phyloP scores from a whole-genome alignment of 2,888 invertebrate species.

The Netelia melanura region DNA sequence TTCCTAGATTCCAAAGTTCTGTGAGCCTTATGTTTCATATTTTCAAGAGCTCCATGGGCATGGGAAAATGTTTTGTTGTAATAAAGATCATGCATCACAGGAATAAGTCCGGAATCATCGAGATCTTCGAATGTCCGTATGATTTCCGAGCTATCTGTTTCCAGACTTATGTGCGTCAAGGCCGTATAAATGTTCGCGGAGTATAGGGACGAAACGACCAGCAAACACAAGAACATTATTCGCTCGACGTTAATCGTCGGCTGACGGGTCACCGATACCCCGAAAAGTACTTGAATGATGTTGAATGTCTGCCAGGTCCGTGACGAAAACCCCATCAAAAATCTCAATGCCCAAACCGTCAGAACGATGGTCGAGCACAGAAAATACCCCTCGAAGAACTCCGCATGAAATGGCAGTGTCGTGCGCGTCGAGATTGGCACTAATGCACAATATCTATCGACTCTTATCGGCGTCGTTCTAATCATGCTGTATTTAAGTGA shows the following conservation, averaged over 20 bases:
- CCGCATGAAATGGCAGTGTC: neutral
- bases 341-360: conserved; percentile 34
- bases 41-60: conserved; percentile 9
- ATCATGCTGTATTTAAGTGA: neutral
- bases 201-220: conserved; percentile 60
- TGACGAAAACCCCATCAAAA: conserved; percentile 50
- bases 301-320: conserved; percentile 49
- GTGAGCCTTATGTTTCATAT: conserved; percentile 39
- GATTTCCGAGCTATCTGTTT: neutral
- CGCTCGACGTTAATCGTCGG: conserved; percentile 58
- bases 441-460: conserved; percentile 56
- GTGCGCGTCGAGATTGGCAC: conserved; percentile 42
- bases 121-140: conserved; percentile 57
- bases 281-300: conserved; percentile 59
- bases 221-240: conserved; percentile 49
- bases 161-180: conserved; percentile 56
- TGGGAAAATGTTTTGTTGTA: conserved; percentile 54
- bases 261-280: conserved; percentile 20
- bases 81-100: conserved; percentile 26
- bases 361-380: conserved; percentile 39
- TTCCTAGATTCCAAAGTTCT: too few species aligned
- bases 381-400: conserved; percentile 17
- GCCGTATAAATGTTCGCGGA: too few species aligned
- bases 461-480: conserved; percentile 14
- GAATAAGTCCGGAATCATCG: conserved; percentile 59